Conservation (phyloP, 2,113 vertebrate species). For the Eurystomus gularis region DNA sequence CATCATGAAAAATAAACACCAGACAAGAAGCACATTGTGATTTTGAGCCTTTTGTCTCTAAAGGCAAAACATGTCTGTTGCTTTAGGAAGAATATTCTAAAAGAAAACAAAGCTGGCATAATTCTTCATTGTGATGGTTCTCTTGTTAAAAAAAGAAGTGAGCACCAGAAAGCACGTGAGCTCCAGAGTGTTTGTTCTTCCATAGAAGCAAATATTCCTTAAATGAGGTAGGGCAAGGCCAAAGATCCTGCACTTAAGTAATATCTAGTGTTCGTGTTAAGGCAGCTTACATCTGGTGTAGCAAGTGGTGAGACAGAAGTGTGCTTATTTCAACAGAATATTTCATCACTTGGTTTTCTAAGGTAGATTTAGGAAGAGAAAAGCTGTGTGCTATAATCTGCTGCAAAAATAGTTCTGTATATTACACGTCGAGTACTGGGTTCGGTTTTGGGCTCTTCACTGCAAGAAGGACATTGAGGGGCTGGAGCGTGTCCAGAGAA, state of each 20-base stretch:
- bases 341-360: not conserved
- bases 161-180: not conserved
- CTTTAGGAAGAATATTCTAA: not conserved
- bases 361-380: not conserved
- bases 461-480: too few species aligned
- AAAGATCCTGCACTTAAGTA: not conserved
- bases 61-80: not conserved
- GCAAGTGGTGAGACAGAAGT: not conserved
- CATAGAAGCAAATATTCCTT: too few species aligned
- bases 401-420: not conserved
- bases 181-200: not conserved
- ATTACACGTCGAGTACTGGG: too few species aligned
- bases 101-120: not conserved
- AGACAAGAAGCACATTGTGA: not conserved
- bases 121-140: not conserved
- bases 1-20: not conserved
- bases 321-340: not conserved
- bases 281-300: not conserved
- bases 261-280: not conserved
- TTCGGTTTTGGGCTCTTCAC: too few species aligned
- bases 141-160: not conserved
- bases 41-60: constrained; percentile 7
- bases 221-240: not conserved
- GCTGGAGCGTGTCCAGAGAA: too few species aligned
- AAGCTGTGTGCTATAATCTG: not conserved